Evolutionary conservation across 2,888 invertebrate genomes (phyloP).

Genomic region (Drosophila prostipennis): DNA sequence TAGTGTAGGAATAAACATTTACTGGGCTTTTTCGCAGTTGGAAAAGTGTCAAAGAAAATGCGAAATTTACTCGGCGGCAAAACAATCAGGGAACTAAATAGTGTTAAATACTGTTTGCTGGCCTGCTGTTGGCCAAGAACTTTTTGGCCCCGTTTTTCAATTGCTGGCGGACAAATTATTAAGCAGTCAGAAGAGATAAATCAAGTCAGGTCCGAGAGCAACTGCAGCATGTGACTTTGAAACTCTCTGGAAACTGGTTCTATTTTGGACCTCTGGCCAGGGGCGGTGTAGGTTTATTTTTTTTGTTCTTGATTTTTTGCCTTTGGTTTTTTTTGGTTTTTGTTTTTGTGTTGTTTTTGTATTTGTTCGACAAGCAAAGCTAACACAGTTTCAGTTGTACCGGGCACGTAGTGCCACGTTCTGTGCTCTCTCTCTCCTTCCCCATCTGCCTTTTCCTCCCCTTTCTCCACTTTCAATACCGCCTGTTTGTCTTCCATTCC

Average conservation of each 20-base stretch:
- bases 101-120: constrained; percentile 19
- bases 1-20: constrained; percentile 23
- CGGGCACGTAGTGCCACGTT: constrained; percentile 34
- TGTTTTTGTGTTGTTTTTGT: constrained; percentile 15
- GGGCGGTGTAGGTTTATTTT: constrained; percentile 12
- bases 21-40: constrained; percentile 40
- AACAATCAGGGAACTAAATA: constrained; percentile 30
- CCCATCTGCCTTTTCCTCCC: constrained; percentile 4
- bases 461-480: constrained; percentile 10
- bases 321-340: constrained; percentile 2
- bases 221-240: constrained; percentile 63
- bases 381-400: constrained; percentile 46
- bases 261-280: constrained; percentile 33
- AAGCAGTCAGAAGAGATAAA: constrained; percentile 31
- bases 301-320: constrained; percentile 5
- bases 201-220: constrained; percentile 49
- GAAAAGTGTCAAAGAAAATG: constrained; percentile 50
- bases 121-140: constrained; percentile 16
- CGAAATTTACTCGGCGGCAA: constrained; percentile 19
- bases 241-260: constrained; percentile 44
- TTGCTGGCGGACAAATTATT: constrained; percentile 36
- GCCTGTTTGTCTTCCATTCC: constrained; percentile 31
- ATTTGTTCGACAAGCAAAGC: constrained; percentile 31
- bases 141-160: constrained; percentile 32
- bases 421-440: constrained; percentile 3